phyloP scores from a whole-genome alignment of 2,113 vertebrate genomes.

The Eonycteris spelaea region DNA sequence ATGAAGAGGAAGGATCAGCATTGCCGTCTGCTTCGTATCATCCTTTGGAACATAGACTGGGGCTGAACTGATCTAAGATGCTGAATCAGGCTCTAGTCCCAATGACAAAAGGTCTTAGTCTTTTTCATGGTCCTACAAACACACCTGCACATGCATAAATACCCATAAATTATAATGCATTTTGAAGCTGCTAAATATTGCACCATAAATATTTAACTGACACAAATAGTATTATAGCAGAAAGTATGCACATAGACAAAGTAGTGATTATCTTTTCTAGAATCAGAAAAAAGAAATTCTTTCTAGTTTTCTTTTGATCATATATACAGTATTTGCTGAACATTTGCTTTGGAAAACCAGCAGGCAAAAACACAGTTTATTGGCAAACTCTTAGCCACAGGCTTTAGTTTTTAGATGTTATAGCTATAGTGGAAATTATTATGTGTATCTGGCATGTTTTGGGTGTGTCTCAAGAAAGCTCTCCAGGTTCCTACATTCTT shows the following conservation, averaged over 20 bases:
- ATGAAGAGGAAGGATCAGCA: neutral
- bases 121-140: neutral
- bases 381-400: neutral
- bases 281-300: neutral
- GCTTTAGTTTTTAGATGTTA: neutral
- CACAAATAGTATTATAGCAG: constrained; percentile 33
- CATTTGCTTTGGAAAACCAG: neutral
- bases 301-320: neutral
- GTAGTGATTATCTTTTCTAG: neutral
- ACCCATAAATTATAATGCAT: neutral
- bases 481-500: neutral
- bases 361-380: neutral
- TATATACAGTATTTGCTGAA: neutral
- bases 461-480: neutral
- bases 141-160: neutral
- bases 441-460: neutral
- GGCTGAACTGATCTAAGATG: neutral
- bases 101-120: neutral
- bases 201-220: constrained; percentile 49
- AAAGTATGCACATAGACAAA: neutral
- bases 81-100: neutral
- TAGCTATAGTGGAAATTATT: neutral
- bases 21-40: neutral
- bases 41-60: neutral
- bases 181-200: constrained; percentile 29